Conservation (phyloP, 1,140 invertebrate species). For the Metopolophium dirhodum region DNA sequence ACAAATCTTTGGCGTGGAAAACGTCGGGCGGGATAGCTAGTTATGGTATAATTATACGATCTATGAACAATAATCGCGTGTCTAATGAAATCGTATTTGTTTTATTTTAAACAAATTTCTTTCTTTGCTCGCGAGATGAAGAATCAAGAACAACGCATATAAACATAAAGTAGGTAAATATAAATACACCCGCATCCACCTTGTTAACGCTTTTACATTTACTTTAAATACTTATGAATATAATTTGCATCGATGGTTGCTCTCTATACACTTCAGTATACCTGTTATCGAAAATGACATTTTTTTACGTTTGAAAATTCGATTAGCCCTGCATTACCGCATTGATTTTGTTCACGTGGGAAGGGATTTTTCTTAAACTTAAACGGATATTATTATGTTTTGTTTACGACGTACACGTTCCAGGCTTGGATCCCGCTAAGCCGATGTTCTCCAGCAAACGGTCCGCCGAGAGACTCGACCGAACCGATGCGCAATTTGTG, state of each 20-base stretch:
- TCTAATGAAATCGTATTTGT: too few relatives aligned
- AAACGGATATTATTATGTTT: background rate
- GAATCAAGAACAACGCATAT: background rate
- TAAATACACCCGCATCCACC: background rate
- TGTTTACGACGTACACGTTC: background rate
- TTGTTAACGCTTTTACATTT: background rate
- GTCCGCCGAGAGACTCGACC: conserved; percentile 66
- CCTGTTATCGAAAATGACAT: rapidly evolving
- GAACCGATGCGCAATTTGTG: conserved; percentile 73
- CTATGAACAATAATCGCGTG: too few relatives aligned
- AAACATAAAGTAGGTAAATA: background rate
- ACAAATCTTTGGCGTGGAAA: too few relatives aligned
- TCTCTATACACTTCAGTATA: background rate
- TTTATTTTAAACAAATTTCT: too few relatives aligned
- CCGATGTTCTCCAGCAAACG: conserved; percentile 71
- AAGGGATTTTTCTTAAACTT: background rate
- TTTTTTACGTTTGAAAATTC: background rate
- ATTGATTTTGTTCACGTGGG: background rate
- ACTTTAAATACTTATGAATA: too few relatives aligned
- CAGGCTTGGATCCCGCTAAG: conserved; percentile 75
- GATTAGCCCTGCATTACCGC: background rate
- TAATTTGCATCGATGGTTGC: too few relatives aligned
- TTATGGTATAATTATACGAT: too few relatives aligned
- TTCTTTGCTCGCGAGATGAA: too few relatives aligned
- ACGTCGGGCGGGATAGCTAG: too few relatives aligned